phyloP scores from a whole-genome alignment of 2,113 vertebrate genomes.

The Cavia porcellus region DNA sequence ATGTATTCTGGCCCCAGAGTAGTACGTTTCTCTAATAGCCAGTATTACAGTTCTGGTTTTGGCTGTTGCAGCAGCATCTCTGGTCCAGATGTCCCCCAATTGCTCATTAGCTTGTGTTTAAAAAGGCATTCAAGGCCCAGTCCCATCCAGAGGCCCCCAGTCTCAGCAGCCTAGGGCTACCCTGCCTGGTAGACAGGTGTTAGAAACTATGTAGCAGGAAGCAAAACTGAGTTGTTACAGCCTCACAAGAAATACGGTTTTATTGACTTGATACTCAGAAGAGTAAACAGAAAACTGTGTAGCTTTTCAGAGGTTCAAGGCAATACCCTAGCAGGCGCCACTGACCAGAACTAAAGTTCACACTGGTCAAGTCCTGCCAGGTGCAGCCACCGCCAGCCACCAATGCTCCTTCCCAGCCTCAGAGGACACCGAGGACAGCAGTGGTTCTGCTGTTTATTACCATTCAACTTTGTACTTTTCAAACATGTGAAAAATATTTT shows the following conservation, averaged over 20 bases:
- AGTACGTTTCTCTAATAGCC: neutral
- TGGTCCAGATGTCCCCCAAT: neutral
- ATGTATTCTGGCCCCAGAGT: neutral
- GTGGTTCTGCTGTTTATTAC: neutral
- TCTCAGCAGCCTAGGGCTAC: neutral
- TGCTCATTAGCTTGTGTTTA: neutral
- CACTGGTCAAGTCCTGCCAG: slow-evolving; percentile 45
- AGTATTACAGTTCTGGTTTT: neutral
- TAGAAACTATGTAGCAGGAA: slow-evolving; percentile 58
- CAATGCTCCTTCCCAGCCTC: neutral
- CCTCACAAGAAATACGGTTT: slow-evolving; percentile 32
- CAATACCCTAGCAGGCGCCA: neutral
- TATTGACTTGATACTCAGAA: slow-evolving; percentile 28
- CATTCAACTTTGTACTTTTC: neutral
- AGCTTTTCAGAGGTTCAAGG: neutral
- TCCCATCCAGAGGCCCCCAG: neutral
- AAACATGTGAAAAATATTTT: slow-evolving; percentile 15
- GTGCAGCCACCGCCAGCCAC: neutral
- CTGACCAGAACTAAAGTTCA: neutral
- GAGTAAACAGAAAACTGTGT: slow-evolving; percentile 54
- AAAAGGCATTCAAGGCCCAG: neutral
- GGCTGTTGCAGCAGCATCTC: neutral
- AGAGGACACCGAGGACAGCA: neutral
- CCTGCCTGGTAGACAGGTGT: neutral
- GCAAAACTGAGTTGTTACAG: slow-evolving; percentile 40